Evolutionary conservation across 2,797 vertebrate genomes (phyloP).

Genomic region (Falco berigora): DNA sequence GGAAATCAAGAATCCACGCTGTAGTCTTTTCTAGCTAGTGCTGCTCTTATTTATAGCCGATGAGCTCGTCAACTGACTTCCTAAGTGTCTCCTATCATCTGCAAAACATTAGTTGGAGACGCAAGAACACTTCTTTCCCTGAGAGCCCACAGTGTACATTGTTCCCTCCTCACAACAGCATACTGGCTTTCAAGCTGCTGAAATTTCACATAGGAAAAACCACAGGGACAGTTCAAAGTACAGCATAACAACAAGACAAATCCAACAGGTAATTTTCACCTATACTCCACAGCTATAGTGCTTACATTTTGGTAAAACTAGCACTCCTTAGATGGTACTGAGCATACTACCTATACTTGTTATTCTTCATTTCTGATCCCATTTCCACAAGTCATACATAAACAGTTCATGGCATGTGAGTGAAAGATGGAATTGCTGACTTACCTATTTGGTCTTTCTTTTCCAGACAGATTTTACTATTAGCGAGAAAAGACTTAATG

Average conservation of each 20-base stretch:
- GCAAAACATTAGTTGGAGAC: background rate
- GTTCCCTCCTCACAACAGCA: background rate
- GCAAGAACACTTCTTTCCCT: background rate
- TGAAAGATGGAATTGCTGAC: background rate
- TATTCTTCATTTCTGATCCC: background rate
- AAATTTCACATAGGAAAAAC: background rate
- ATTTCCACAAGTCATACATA: background rate
- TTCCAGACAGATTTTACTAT: background rate
- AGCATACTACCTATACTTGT: background rate
- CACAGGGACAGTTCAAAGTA: background rate
- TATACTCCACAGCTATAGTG: background rate
- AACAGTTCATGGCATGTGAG: background rate
- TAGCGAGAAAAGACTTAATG: background rate
- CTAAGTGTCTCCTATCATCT: background rate
- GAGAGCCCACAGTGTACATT: background rate
- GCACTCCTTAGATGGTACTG: background rate
- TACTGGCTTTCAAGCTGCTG: background rate
- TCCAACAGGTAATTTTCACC: background rate
- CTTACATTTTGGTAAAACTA: background rate
- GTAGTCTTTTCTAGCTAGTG: background rate
- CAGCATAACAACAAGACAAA: background rate
- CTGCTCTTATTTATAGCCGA: background rate
- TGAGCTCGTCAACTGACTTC: background rate
- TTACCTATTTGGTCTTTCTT: constrained; percentile 24
- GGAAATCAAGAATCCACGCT: background rate